Evolutionary conservation across 2,113 vertebrate species (phyloP).

Genomic region (Epinephelus lanceolatus): DNA sequence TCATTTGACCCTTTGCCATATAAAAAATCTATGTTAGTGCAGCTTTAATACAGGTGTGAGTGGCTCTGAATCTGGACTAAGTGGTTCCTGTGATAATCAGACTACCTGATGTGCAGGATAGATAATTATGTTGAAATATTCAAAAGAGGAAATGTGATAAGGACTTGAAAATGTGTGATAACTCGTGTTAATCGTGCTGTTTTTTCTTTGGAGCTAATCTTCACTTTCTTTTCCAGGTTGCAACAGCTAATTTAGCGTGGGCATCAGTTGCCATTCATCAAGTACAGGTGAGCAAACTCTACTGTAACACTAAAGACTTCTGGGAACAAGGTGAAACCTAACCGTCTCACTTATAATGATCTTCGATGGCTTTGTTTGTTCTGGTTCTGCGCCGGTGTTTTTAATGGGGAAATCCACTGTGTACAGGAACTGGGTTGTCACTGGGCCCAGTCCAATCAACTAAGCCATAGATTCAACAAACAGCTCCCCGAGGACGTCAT

Average conservation of each 20-base stretch:
- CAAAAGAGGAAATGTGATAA: slow-evolving; percentile 12
- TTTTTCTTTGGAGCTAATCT: slow-evolving; percentile 13
- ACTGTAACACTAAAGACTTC: slow-evolving; percentile 35
- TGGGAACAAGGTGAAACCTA: slow-evolving; percentile 27
- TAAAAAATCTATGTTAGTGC: not conserved
- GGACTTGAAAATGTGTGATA: not conserved
- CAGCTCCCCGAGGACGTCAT: slow-evolving; percentile 79
- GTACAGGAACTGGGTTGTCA: slow-evolving; percentile 74
- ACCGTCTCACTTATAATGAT: slow-evolving; percentile 56
- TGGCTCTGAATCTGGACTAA: slow-evolving; percentile 9
- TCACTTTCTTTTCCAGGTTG: slow-evolving; percentile 87
- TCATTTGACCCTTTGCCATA: not conserved
- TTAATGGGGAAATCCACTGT: slow-evolving; percentile 78
- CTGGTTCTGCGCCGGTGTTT: slow-evolving; percentile 74
- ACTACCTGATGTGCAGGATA: slow-evolving; percentile 1
- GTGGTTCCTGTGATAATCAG: slow-evolving; percentile 24
- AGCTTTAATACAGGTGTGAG: not conserved
- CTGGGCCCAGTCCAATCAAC: slow-evolving; percentile 77
- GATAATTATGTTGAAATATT: slow-evolving; percentile 16
- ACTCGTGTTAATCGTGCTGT: not conserved
- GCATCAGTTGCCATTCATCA: slow-evolving; percentile 98
- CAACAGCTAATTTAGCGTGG: slow-evolving; percentile 97
- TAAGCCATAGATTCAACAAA: slow-evolving; percentile 72
- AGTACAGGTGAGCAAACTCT: slow-evolving; percentile 90
- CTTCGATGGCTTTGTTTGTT: slow-evolving; percentile 73